A percentile compares a stretch with the other conserved stretches of the same genome.
phyloP scores from a whole-genome alignment of 2,113 vertebrate genomes.

The Rhabdomys dilectus region DNA sequence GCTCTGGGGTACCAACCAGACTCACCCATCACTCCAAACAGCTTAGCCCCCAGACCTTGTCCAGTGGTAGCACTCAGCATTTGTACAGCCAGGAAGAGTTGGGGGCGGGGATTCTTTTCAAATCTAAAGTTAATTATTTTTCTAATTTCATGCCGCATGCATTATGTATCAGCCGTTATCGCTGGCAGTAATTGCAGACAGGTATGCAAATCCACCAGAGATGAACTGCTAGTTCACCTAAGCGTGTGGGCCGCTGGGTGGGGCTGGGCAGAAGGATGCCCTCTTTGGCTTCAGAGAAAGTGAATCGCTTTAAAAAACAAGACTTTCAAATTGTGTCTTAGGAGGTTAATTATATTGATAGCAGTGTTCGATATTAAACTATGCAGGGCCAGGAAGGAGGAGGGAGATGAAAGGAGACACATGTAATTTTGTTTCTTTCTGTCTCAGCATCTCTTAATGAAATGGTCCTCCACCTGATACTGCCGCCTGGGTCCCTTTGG shows the following conservation, averaged over 20 bases:
- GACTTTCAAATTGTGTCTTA: conserved; percentile 76
- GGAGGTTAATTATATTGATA: conserved; percentile 85
- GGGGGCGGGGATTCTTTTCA: conserved; percentile 46
- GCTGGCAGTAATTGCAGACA: conserved; percentile 73
- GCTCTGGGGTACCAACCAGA: background rate
- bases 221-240: background rate
- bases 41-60: background rate
- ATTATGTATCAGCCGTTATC: conserved; percentile 82
- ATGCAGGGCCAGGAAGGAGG: conserved; percentile 41
- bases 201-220: conserved; percentile 80
- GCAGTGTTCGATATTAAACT: conserved; percentile 76
- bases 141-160: conserved; percentile 79
- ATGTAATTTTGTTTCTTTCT: conserved; percentile 59
- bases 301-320: conserved; percentile 61
- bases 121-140: conserved; percentile 81
- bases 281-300: conserved; percentile 71
- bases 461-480: conserved; percentile 2
- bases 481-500: background rate
- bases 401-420: conserved; percentile 59
- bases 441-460: conserved; percentile 48
- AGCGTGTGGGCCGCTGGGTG: background rate
- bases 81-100: background rate
- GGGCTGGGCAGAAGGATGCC: background rate
- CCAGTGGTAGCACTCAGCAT: conserved; percentile 43
- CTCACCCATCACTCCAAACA: background rate